phyloP scores from a whole-genome alignment of 2,797 vertebrate species.

The Paguma larvata region DNA sequence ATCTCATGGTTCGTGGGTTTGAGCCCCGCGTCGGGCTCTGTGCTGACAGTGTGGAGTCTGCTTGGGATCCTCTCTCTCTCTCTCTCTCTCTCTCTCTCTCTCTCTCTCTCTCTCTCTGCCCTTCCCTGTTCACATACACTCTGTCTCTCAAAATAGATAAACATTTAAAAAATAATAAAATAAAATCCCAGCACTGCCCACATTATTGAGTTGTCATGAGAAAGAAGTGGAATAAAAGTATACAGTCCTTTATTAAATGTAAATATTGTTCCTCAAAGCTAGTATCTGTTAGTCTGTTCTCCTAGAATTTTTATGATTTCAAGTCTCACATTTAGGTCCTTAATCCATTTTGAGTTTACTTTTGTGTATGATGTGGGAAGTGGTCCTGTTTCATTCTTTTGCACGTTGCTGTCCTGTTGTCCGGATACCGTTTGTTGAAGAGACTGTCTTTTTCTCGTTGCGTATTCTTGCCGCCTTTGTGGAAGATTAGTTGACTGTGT shows the following conservation, averaged over 20 bases:
- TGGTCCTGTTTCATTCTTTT: neutral
- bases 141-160: too few species aligned
- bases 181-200: neutral
- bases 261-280: neutral
- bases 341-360: neutral
- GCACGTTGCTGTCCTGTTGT: neutral
- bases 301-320: neutral
- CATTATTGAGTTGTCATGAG: neutral
- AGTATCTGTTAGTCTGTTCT: neutral
- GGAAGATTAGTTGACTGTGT: neutral
- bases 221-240: neutral
- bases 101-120: too few species aligned
- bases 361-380: neutral
- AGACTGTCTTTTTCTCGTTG: neutral
- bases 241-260: neutral
- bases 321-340: neutral
- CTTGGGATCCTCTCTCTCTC: too few species aligned
- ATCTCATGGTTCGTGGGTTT: too few species aligned
- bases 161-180: too few species aligned
- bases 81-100: too few species aligned
- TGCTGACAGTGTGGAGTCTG: too few species aligned
- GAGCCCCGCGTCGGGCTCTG: too few species aligned
- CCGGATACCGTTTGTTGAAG: neutral
- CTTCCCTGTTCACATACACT: too few species aligned
- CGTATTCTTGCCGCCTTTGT: neutral